These are phyloP conservation scores for Brachystomella parvula DNA, from an alignment of 1,140 invertebrate species.

Conservation along the genomic window DNA sequence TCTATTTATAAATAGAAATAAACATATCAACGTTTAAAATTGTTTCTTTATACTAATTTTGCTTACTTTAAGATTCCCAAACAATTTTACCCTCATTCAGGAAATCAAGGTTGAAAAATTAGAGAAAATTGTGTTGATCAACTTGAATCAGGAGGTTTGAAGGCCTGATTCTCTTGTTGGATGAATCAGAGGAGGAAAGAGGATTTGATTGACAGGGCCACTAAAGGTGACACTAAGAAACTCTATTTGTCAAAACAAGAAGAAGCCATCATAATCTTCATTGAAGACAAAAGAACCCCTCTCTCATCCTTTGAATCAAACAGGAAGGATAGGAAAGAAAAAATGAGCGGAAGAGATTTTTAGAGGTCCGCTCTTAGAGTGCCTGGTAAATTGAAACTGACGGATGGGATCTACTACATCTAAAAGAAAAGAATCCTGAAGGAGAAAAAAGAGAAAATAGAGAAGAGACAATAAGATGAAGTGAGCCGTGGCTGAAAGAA, in stretches of 20 bases:
- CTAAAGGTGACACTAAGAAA: not conserved
- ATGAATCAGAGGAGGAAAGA: no score
- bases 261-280: not conserved
- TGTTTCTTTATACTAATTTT: no score
- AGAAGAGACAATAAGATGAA: not conserved
- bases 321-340: not conserved
- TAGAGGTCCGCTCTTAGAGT: not conserved
- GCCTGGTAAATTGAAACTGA: constrained; percentile 1
- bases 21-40: no score
- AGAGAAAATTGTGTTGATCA: no score
- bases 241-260: not conserved
- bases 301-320: not conserved
- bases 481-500: not conserved
- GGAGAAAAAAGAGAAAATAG: not conserved
- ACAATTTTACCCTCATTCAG: no score
- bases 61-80: no score
- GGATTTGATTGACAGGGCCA: not conserved
- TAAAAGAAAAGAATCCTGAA: not conserved
- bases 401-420: constrained; percentile 4
- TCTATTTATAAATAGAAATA: no score
- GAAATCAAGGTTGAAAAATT: not conserved
- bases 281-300: not conserved
- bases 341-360: not conserved
- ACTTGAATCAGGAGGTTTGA: not conserved
- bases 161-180: not conserved